phyloP scores from a whole-genome alignment of 1,140 invertebrate species.

The Varroa destructor region DNA sequence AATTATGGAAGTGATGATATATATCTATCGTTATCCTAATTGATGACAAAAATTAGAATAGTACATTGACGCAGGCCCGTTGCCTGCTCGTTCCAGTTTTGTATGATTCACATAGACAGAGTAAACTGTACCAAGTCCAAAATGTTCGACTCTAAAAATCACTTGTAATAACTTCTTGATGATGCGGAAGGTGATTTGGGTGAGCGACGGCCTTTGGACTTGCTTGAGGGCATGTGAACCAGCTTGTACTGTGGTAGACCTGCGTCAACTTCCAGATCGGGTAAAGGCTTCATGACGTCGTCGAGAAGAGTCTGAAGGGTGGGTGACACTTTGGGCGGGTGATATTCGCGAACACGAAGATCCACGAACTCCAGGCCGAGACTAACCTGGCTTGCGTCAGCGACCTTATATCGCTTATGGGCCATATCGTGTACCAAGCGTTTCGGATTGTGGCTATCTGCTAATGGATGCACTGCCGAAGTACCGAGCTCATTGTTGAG shows the following conservation, averaged over 20 bases:
- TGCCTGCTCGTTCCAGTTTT: too few species aligned
- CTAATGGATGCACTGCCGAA: conserved; percentile 8
- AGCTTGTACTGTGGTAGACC: conserved; percentile 13
- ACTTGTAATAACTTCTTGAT: conserved; percentile 14
- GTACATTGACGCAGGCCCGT: too few species aligned
- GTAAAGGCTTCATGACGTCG: conserved; percentile 7
- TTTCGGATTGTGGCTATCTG: conserved; percentile 18
- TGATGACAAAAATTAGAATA: too few species aligned
- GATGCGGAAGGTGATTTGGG: conserved; percentile 13
- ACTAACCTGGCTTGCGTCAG: background rate
- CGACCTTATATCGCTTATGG: background rate
- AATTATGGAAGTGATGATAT: too few species aligned
- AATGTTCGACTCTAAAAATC: background rate
- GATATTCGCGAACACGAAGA: conserved; percentile 13
- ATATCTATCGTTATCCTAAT: too few species aligned
- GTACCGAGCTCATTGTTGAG: conserved; percentile 37
- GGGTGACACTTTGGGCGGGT: conserved; percentile 12
- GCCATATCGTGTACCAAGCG: background rate
- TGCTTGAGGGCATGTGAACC: conserved; percentile 12
- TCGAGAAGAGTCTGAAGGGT: background rate
- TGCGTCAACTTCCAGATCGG: conserved; percentile 11
- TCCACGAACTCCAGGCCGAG: background rate
- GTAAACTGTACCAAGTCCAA: too few species aligned
- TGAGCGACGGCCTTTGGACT: conserved; percentile 15
- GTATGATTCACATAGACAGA: too few species aligned